Conservation (phyloP, 2,797 vertebrate species). For the Oreortyx pictus region DNA sequence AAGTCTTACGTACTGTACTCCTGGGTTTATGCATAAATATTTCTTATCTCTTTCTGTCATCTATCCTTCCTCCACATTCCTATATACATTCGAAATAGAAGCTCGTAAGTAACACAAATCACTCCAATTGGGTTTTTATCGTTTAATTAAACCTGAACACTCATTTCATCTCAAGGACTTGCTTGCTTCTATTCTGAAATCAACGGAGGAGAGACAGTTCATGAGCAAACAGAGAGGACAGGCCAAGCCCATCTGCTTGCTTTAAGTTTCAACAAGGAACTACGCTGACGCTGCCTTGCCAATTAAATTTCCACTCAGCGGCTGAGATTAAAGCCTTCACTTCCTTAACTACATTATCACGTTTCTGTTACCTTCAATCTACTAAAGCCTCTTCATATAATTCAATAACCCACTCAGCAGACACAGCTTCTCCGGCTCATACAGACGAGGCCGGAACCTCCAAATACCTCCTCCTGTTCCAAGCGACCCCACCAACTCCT, state of each 20-base stretch:
- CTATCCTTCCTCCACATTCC: neutral
- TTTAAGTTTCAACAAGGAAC: neutral
- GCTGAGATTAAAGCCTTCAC: neutral
- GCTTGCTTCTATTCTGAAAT: neutral
- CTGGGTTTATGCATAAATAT: neutral
- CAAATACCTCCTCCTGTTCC: neutral
- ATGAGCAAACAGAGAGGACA: neutral
- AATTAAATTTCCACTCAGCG: neutral
- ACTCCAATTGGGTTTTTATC: neutral
- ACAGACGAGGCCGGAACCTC: neutral
- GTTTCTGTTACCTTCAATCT: neutral
- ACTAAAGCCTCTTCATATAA: neutral
- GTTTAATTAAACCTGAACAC: constrained; percentile 9
- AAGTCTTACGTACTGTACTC: neutral
- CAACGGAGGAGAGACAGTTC: neutral
- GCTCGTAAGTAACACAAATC: neutral
- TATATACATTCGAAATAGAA: neutral
- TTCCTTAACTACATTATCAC: neutral
- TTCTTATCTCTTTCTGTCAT: neutral
- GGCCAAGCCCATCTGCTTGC: neutral
- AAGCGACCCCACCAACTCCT: neutral
- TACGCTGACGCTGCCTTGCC: neutral
- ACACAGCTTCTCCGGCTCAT: neutral
- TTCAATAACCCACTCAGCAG: neutral
- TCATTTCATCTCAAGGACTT: neutral